Percentiles rank a stretch among this genome's conserved stretches.
Conservation (phyloP, 1,140 invertebrate species). For the Drosophila pseudoobscura region DNA sequence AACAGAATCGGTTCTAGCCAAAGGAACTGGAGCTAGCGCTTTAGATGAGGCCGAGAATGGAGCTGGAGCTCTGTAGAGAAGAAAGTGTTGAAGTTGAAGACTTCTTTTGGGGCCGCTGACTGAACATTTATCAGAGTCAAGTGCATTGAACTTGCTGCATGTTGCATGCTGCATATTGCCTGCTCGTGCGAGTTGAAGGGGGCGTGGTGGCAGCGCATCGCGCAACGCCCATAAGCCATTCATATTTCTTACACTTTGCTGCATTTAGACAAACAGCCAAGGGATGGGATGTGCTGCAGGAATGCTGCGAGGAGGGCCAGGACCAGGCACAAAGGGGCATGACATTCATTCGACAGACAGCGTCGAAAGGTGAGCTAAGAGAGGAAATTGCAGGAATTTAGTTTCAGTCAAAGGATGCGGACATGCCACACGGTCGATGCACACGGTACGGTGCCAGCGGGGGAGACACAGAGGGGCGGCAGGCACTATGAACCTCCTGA, state of each 20-base stretch:
- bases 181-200: slow-evolving; percentile 3
- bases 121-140: slow-evolving; percentile 73
- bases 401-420: slow-evolving; percentile 43
- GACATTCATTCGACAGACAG: slow-evolving; percentile 48
- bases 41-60: too few species aligned
- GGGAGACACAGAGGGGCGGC: too few species aligned
- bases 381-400: slow-evolving; percentile 52
- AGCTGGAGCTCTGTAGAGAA: neutral
- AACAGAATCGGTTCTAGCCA: slow-evolving; percentile 1
- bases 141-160: slow-evolving; percentile 69
- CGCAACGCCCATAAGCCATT: slow-evolving; percentile 62
- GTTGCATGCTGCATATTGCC: neutral
- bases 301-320: neutral
- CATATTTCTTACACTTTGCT: slow-evolving; percentile 75
- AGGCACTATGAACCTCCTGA: slow-evolving; percentile 42
- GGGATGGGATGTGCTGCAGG: neutral
- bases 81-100: slow-evolving; percentile 46
- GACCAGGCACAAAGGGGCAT: slow-evolving; percentile 45
- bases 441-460: too few species aligned
- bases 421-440: slow-evolving; percentile 15
- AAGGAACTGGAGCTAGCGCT: neutral
- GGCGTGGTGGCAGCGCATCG: slow-evolving; percentile 47
- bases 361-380: slow-evolving; percentile 68
- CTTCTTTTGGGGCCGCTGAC: slow-evolving; percentile 52
- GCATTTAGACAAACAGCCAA: slow-evolving; percentile 60